Base-by-base conservation (phyloP, 2,797 vertebrate species). In the Pygocentrus nattereri region DNA sequence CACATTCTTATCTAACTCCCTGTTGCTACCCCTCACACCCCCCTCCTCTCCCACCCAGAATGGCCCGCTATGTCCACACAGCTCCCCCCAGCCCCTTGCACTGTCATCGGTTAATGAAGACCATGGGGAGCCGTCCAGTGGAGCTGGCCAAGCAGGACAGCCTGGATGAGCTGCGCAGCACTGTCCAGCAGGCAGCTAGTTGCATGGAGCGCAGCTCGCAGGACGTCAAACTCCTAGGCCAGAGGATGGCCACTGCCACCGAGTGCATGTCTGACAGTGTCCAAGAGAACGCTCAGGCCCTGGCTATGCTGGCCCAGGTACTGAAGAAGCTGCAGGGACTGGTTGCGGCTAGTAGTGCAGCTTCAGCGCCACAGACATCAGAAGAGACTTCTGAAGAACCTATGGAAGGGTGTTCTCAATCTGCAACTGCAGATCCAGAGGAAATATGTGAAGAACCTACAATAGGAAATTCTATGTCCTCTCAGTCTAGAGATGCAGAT, bases 151-250 rank as follows among this genome's bases (percentile, higher is more conserved):
- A 90, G 71, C 92, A 91, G 85, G 91, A 91, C 87, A 91, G 90
- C 70, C 87, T 93, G 86, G 91, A 93, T 0, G 90, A 93, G 80
- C 81, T 94, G 79, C 77, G 87, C 79, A 87, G 76, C 0, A 88
- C 89, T 0, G 88, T 93, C 74, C 84, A 88, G 71, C 84, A 90
- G 68, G 93, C 92, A 0, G 87, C 92, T 75, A 89, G 81, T 84
- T 89, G 88, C 70, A 91, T 94, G 90, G 88, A 93, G 84, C 90
- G 19, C 89, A 93, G 91, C 88, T 89, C 90, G 74, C 90, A 88
- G 52, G 91, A 93, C 75, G 87, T 94, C 50, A 81, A 87, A 79
- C 67, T 89, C 16, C 88, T 93, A 0, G 91, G 91, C 12, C 86
- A 92, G 72, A 92, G 86, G 88, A 92, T 93, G 92, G 88, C 89